Evolutionary conservation across 2,888 invertebrate genomes (phyloP).

Genomic region (Lithosia quadra): DNA sequence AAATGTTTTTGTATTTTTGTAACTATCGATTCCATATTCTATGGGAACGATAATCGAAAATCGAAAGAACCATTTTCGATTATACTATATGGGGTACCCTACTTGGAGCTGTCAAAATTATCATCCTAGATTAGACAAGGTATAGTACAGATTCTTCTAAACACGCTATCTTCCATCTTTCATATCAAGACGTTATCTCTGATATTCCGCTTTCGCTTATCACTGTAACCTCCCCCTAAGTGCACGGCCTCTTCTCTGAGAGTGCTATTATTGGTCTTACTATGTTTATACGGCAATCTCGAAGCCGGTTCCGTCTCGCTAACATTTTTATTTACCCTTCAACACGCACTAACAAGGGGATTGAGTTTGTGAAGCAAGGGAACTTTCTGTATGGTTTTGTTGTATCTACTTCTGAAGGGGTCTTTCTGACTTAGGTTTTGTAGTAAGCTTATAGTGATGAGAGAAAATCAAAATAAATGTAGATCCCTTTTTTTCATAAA

Average conservation of each 20-base stretch:
- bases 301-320: conserved; percentile 20
- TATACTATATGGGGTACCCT: no score
- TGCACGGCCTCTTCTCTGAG: conserved; percentile 15
- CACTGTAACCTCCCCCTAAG: background rate
- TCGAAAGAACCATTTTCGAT: no score
- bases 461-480: background rate
- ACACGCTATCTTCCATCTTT: no score
- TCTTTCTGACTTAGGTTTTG: conserved; percentile 2
- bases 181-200: no score
- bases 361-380: conserved; percentile 17
- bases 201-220: conserved; percentile 6
- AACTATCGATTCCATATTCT: no score
- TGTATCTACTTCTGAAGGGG: no score
- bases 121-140: no score
- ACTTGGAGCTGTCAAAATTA: no score
- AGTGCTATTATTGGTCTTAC: conserved; percentile 26
- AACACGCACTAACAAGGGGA: conserved; percentile 20
- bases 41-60: no score
- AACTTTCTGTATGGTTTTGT: conserved; percentile 5
- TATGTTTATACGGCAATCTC: conserved; percentile 19
- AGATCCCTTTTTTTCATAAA: no score
- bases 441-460: background rate
- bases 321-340: conserved; percentile 35
- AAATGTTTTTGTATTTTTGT: no score
- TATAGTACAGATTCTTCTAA: no score